Conservation (phyloP, 2,113 vertebrate genomes). For the Chinchilla lanigera region DNA sequence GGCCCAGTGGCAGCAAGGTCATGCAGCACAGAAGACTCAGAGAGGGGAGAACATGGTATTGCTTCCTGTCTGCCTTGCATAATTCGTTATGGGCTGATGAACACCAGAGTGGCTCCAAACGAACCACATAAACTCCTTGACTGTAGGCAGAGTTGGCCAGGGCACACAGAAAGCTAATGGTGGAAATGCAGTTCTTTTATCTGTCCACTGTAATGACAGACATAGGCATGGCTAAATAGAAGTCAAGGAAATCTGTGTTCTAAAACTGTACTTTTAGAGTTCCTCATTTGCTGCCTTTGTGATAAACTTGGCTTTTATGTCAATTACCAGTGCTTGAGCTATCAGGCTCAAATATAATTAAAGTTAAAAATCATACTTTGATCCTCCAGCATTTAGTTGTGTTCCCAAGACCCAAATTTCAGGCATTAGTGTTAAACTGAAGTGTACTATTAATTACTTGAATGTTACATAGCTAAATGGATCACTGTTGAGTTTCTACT, state of each 20-base stretch:
- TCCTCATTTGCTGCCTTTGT: slow-evolving; percentile 44
- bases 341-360: slow-evolving; percentile 62
- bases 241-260: slow-evolving; percentile 16
- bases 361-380: slow-evolving; percentile 74
- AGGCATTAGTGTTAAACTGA: slow-evolving; percentile 61
- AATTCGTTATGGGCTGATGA: background rate
- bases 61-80: background rate
- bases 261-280: background rate
- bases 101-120: background rate
- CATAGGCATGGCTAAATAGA: slow-evolving; percentile 54
- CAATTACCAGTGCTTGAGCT: slow-evolving; percentile 48
- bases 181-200: slow-evolving; percentile 8
- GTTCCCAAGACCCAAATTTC: slow-evolving; percentile 52
- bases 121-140: background rate
- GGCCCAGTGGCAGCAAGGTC: background rate
- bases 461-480: slow-evolving; percentile 46
- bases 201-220: slow-evolving; percentile 22
- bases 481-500: slow-evolving; percentile 58
- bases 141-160: background rate
- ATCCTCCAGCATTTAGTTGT: slow-evolving; percentile 51
- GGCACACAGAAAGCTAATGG: background rate
- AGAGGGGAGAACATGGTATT: background rate
- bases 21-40: background rate
- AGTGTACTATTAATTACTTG: slow-evolving; percentile 70
- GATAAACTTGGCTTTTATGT: slow-evolving; percentile 63